Base-by-base conservation (phyloP, 2,113 vertebrate species). In the Eleginops maclovinus region DNA sequence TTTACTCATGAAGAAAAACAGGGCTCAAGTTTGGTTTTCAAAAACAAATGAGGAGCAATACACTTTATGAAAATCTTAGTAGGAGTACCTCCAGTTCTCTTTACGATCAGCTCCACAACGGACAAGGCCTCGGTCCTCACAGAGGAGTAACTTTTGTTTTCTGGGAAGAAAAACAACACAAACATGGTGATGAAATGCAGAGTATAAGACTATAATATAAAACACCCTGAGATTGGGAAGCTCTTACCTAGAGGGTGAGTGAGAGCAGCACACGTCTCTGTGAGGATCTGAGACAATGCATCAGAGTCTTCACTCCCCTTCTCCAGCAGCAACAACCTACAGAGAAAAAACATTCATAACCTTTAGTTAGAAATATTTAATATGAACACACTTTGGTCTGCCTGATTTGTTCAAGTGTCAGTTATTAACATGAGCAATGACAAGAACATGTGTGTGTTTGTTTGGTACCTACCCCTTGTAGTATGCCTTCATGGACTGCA, bases 141-240 rank as follows among this genome's bases (percentile, higher is more conserved):
- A 81, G 98, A 98, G 0, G 97, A 97, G 88, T 99, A 99, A 90
- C 95, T 98, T 95, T 96, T 99, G 91, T 99, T 99, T 95, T 99
- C 98, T 99, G 89, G 2, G 58, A 19, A 64, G 10, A 82, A 71
- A 79, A 19, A 24, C 14, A 65, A n/a, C 14, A 81, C 14, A 24
- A 21, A 31, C 0, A 41, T 7, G 11, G 11, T 16, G 36, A 58
- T 44, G 7, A 72, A 85, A 75, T 4, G 0, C 2, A 8, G 2
- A 0, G 1, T 11, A 15, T 50, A 2, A 3, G 2, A 46, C 6
- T 44, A 2, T 40, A 2, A 31, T 21, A 21, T 9, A 6, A 21
- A 70, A n/a, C 14, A 43, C 1, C 3, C 3, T n/a, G 14, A 58
- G 0, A 0, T 0, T 19, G 44, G 11, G 15, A 40, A 11, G 15